phyloP scores from a whole-genome alignment of 1,140 invertebrate species.

The Macrobrachium nipponense region DNA sequence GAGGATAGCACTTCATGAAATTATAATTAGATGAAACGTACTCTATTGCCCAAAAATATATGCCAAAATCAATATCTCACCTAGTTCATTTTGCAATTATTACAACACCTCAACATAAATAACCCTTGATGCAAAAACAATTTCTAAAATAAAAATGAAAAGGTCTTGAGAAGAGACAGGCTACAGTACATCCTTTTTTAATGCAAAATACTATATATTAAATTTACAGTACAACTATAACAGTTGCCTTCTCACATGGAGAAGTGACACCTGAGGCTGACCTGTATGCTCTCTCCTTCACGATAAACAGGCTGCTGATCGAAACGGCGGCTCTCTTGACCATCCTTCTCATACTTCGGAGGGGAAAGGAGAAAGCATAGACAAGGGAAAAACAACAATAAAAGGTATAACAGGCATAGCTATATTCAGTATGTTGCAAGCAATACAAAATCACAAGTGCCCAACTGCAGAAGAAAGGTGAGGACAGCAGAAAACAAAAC shows the following conservation, averaged over 20 bases:
- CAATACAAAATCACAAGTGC: slow-evolving; percentile 19
- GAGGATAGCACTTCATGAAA: too few relatives aligned
- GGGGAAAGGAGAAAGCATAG: slow-evolving; percentile 32
- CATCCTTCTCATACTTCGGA: slow-evolving; percentile 50
- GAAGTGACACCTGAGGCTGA: slow-evolving; percentile 15
- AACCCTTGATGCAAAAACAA: slow-evolving; percentile 16
- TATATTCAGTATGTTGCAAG: slow-evolving; percentile 23
- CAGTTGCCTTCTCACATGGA: not conserved
- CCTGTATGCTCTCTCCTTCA: slow-evolving; percentile 54
- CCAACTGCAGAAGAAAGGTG: not conserved
- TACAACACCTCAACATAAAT: too few relatives aligned
- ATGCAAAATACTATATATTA: too few relatives aligned
- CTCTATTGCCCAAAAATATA: too few relatives aligned
- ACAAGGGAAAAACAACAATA: slow-evolving; percentile 41
- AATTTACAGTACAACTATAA: not conserved
- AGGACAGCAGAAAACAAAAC: not conserved
- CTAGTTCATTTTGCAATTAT: not conserved
- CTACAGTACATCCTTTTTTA: too few relatives aligned
- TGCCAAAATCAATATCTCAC: not conserved
- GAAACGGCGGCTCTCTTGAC: slow-evolving; percentile 34
- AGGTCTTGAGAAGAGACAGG: too few relatives aligned
- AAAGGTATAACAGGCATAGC: slow-evolving; percentile 19
- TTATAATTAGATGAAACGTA: too few relatives aligned
- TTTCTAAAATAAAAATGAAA: not conserved
- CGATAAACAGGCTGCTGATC: slow-evolving; percentile 44